A percentile compares a stretch with the other conserved stretches of the same genome.
These are phyloP conservation scores for Drosophila leontia DNA, from an alignment of 1,140 invertebrate genomes.

Conservation along the genomic window DNA sequence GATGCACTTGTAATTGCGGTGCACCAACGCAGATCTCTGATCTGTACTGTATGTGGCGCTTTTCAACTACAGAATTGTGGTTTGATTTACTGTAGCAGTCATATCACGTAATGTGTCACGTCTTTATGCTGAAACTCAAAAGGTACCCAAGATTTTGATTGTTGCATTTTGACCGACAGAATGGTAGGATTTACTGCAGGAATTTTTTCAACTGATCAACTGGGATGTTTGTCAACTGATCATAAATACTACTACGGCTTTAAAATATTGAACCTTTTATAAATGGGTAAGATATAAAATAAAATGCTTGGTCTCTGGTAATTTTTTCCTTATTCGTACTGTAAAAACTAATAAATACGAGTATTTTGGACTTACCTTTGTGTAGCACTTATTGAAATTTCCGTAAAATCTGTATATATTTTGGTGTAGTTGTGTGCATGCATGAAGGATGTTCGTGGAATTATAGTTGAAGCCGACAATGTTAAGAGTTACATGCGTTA, in stretches of 20 bases:
- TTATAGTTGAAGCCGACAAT: slow-evolving; percentile 37
- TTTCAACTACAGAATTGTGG: too few relatives aligned
- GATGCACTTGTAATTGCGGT: too few relatives aligned
- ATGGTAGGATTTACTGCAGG: too few relatives aligned
- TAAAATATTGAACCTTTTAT: background rate
- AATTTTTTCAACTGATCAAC: too few relatives aligned
- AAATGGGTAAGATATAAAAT: background rate
- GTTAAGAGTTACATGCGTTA: slow-evolving; percentile 29
- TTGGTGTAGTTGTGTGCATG: slow-evolving; percentile 45
- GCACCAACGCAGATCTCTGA: too few relatives aligned
- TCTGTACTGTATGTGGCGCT: background rate
- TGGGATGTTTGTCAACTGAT: too few relatives aligned
- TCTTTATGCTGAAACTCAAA: too few relatives aligned
- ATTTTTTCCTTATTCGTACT: background rate
- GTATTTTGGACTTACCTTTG: slow-evolving; percentile 75
- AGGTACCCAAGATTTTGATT: too few relatives aligned
- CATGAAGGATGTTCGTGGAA: slow-evolving; percentile 49
- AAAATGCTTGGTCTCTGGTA: slow-evolving; percentile 1
- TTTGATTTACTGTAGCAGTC: too few relatives aligned
- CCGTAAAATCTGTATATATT: slow-evolving; percentile 73
- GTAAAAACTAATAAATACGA: background rate
- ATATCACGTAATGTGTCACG: too few relatives aligned
- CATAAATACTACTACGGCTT: background rate
- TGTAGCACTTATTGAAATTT: slow-evolving; percentile 78
- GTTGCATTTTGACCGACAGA: too few relatives aligned